Conservation (phyloP, 1,140 invertebrate genomes). For the Leptinotarsa defecta region DNA sequence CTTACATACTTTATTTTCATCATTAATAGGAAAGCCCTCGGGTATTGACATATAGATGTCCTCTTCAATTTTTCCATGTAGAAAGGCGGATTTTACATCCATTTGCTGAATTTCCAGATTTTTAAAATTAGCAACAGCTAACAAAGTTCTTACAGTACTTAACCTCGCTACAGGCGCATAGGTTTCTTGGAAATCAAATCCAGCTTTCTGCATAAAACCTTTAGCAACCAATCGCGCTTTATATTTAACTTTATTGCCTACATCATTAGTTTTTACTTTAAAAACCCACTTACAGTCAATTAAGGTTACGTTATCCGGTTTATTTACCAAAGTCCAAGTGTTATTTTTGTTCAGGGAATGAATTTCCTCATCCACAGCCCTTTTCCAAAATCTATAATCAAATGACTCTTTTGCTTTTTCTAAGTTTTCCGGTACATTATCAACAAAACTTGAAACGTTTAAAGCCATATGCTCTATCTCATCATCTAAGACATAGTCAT, state of each 20-base stretch:
- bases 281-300: conserved; percentile 54
- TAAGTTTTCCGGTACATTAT: background rate
- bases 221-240: conserved; percentile 56
- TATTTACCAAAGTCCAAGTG: conserved; percentile 54
- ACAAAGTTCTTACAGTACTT: conserved; percentile 46
- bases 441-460: background rate
- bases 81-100: conserved; percentile 45
- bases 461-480: background rate
- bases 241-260: conserved; percentile 23
- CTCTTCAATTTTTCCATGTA: conserved; percentile 45
- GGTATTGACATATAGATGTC: conserved; percentile 50
- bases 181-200: conserved; percentile 50
- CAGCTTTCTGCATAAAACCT: conserved; percentile 54
- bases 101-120: conserved; percentile 30
- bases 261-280: conserved; percentile 44
- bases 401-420: background rate
- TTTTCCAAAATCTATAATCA: conserved; percentile 43
- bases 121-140: conserved; percentile 29
- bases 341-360: conserved; percentile 52
- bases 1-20: conserved; percentile 39
- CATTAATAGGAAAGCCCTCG: conserved; percentile 36
- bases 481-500: background rate
- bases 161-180: conserved; percentile 45
- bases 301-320: conserved; percentile 53
- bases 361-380: conserved; percentile 53